These are phyloP conservation scores for Gastracanthus pulcherrimus DNA, from an alignment of 2,888 invertebrate species.

Conservation along the genomic window DNA sequence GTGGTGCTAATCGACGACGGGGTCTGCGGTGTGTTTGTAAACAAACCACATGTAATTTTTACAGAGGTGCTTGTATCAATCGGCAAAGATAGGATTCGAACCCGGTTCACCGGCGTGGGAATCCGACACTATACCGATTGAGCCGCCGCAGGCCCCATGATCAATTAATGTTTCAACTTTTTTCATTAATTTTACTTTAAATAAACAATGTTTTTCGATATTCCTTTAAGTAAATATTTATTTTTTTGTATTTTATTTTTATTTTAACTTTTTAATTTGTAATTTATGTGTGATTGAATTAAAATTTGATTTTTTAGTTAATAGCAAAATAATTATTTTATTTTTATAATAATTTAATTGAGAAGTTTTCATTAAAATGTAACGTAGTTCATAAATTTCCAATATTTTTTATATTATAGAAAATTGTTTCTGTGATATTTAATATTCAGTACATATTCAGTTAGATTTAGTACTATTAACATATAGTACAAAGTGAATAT, in stretches of 20 bases:
- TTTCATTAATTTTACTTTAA: neutral
- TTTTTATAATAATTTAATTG: neutral
- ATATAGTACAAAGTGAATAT: constrained; percentile 26
- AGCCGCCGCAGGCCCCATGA: too few relatives aligned
- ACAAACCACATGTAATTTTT: too few relatives aligned
- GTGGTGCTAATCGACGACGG: too few relatives aligned
- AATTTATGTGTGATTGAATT: neutral
- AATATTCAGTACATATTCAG: constrained; percentile 34
- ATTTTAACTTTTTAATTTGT: neutral
- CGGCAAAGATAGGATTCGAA: too few relatives aligned
- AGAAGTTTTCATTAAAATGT: neutral
- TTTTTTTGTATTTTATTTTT: constrained; percentile 1
- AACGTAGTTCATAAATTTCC: neutral
- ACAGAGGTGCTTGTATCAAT: too few relatives aligned
- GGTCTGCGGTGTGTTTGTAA: too few relatives aligned
- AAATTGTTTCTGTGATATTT: constrained; percentile 50
- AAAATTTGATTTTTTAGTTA: neutral
- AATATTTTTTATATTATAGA: constrained; percentile 13
- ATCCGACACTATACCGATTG: too few relatives aligned
- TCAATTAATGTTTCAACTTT: neutral
- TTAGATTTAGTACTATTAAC: constrained; percentile 22
- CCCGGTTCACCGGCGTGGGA: too few relatives aligned
- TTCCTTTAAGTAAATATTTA: neutral
- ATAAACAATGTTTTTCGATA: neutral
- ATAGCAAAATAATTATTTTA: constrained; percentile 1